Conservation (phyloP, 1,140 invertebrate genomes). For the Drosophila neocordata region DNA sequence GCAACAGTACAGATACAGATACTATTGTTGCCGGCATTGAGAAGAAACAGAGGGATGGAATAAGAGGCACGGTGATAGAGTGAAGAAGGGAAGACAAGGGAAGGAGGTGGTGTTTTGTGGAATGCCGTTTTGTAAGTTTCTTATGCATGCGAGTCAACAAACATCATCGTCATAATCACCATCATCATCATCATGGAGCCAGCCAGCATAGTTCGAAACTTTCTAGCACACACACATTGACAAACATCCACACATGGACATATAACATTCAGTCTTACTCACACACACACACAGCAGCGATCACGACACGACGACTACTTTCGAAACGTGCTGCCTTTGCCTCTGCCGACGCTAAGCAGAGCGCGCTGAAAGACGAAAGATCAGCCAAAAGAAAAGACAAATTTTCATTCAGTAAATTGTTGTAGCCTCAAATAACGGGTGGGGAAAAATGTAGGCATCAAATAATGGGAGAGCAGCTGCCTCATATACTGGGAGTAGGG, state of each 20-base stretch:
- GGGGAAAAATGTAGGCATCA: too few relatives aligned
- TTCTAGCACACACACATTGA: conserved; percentile 67
- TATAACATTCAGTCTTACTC: conserved; percentile 20
- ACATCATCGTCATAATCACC: conserved; percentile 41
- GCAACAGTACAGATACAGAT: conserved; percentile 57
- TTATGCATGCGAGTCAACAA: conserved; percentile 61
- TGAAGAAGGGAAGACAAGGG: neutral
- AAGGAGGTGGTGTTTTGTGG: conserved; percentile 56
- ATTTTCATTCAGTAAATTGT: conserved; percentile 17
- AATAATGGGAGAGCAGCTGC: too few relatives aligned
- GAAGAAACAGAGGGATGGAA: neutral
- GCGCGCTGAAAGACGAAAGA: conserved; percentile 54
- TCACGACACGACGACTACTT: conserved; percentile 40
- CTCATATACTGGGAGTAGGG: too few relatives aligned
- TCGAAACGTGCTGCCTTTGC: conserved; percentile 50
- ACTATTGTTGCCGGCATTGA: conserved; percentile 45
- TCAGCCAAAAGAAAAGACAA: conserved; percentile 75
- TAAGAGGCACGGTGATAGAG: neutral
- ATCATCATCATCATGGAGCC: conserved; percentile 51
- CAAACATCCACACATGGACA: conserved; percentile 4
- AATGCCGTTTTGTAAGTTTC: conserved; percentile 82
- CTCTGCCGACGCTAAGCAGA: conserved; percentile 6
- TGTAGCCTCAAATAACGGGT: neutral
- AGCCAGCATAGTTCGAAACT: conserved; percentile 54
- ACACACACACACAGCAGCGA: conserved; percentile 28